Percentiles rank a stretch among this genome's conserved stretches.
phyloP scores from a whole-genome alignment of 2,888 invertebrate species.

The Byasa hedistus region DNA sequence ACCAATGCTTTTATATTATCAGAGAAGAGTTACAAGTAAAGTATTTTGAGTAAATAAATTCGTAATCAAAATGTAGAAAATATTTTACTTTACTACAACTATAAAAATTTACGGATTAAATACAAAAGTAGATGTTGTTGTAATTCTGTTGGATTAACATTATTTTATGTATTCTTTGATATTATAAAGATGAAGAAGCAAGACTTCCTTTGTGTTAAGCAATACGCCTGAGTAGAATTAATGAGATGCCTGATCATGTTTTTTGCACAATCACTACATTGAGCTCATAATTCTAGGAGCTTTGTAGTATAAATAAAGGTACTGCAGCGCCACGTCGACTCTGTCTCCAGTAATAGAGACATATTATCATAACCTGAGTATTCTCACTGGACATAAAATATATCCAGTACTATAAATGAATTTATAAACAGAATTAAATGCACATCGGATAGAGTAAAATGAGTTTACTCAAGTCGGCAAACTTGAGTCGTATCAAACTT shows the following conservation, averaged over 20 bases:
- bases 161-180: background rate
- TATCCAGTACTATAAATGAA: background rate
- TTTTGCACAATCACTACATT: background rate
- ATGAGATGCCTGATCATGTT: background rate
- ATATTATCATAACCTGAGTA: background rate
- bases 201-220: background rate
- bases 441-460: conserved; percentile 23
- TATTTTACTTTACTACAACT: too few relatives aligned
- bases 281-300: too few relatives aligned
- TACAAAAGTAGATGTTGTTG: background rate
- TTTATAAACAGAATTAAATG: conserved; percentile 17
- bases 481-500: conserved; percentile 53
- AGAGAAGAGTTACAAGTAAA: background rate
- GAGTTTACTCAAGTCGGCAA: conserved; percentile 46
- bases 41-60: background rate
- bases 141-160: background rate
- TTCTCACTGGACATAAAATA: background rate
- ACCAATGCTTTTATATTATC: background rate
- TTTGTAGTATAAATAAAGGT: too few relatives aligned
- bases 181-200: background rate
- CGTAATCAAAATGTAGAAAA: too few relatives aligned
- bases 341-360: background rate
- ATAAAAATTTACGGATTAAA: too few relatives aligned
- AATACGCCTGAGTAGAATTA: background rate
- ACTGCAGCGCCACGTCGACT: too few relatives aligned